Conservation (phyloP, 2,888 invertebrate species). For the Drosophila parthenogenetica region DNA sequence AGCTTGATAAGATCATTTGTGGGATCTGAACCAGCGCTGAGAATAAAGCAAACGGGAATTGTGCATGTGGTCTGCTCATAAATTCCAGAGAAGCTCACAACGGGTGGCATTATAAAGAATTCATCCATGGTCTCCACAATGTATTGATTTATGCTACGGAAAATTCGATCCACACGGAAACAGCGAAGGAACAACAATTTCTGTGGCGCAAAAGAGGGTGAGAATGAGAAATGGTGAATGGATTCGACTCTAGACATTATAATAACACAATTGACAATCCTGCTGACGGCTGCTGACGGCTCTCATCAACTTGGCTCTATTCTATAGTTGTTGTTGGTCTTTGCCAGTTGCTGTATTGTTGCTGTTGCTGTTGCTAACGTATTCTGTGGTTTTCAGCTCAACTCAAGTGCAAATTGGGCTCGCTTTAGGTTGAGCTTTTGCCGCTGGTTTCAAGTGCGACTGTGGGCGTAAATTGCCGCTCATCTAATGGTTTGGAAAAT, state of each 20-base stretch:
- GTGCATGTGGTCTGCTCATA: constrained; percentile 93
- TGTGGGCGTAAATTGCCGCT: constrained; percentile 78
- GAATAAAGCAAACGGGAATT: constrained; percentile 96
- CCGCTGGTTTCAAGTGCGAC: constrained; percentile 77
- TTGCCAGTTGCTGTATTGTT: constrained; percentile 44
- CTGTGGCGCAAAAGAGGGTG: constrained; percentile 80
- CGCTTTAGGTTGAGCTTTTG: constrained; percentile 66
- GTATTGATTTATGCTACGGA: constrained; percentile 93
- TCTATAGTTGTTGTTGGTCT: constrained; percentile 38
- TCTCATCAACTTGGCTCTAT: constrained; percentile 46
- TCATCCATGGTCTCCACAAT: constrained; percentile 94
- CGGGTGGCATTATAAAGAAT: constrained; percentile 95
- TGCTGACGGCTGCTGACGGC: constrained; percentile 43
- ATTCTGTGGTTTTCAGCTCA: constrained; percentile 53
- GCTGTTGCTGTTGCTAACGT: constrained; percentile 42
- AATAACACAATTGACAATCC: constrained; percentile 48
- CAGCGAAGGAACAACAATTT: constrained; percentile 93
- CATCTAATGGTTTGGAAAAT: constrained; percentile 83
- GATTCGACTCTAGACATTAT: constrained; percentile 43
- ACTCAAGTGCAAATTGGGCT: constrained; percentile 81
- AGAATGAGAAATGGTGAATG: constrained; percentile 35
- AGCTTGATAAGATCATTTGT: constrained; percentile 93
- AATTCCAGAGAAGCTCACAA: constrained; percentile 91
- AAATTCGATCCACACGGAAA: constrained; percentile 95
- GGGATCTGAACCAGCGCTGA: constrained; percentile 97